These are phyloP conservation scores for Aplochiton taeniatus DNA, from an alignment of 2,797 vertebrate species.

Conservation along the genomic window DNA sequence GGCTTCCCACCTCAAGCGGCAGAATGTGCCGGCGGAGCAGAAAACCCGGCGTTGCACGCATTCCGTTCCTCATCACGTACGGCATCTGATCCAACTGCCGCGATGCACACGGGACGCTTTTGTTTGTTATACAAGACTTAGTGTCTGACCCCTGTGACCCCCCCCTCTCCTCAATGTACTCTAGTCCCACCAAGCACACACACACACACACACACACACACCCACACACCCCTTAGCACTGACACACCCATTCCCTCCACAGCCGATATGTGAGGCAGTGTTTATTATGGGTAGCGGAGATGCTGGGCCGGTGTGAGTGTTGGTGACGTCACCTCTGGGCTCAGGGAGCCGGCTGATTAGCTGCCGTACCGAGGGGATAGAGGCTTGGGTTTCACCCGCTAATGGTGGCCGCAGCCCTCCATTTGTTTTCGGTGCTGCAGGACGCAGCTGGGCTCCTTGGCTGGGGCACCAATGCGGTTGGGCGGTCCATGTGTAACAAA, in stretches of 20 bases:
- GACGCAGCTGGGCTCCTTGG: slow-evolving; percentile 27
- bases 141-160: not conserved
- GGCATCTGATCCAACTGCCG: too few relatives aligned
- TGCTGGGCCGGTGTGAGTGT: slow-evolving; percentile 9
- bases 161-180: slow-evolving; percentile 8
- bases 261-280: too few relatives aligned
- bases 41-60: slow-evolving; percentile 23
- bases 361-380: slow-evolving; percentile 28
- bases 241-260: not conserved
- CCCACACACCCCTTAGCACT: slow-evolving; percentile 4
- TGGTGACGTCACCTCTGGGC: slow-evolving; percentile 46
- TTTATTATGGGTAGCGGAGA: slow-evolving; percentile 55
- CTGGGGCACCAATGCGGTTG: too few relatives aligned
- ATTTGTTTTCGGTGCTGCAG: slow-evolving; percentile 51
- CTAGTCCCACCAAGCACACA: not conserved
- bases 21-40: slow-evolving; percentile 27
- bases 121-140: slow-evolving; percentile 34
- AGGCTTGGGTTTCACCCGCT: slow-evolving; percentile 45
- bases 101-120: too few relatives aligned
- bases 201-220: not conserved
- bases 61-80: slow-evolving; percentile 21
- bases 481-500: too few relatives aligned
- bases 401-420: slow-evolving; percentile 28
- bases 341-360: slow-evolving; percentile 52
- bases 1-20: slow-evolving; percentile 8